A percentile compares a stretch with the other conserved stretches of the same genome.
Evolutionary conservation across 2,113 vertebrate species (phyloP).

Genomic region (Pygoscelis antarcticus): DNA sequence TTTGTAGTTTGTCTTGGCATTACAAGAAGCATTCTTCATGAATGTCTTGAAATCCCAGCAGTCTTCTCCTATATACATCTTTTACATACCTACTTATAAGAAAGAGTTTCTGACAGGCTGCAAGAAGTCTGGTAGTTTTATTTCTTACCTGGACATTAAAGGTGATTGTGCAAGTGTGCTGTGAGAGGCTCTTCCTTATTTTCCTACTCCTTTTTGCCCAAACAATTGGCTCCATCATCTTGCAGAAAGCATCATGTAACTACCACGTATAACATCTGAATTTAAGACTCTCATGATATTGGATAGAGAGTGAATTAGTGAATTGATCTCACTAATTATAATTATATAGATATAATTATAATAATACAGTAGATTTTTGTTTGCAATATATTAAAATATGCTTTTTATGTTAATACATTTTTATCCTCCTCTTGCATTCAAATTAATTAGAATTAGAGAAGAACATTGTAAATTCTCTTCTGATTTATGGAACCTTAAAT

Average conservation of each 20-base stretch:
- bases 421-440: neutral
- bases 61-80: neutral
- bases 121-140: neutral
- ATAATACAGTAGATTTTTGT: neutral
- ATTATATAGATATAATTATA: no score
- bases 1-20: neutral
- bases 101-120: neutral
- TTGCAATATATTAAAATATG: neutral
- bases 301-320: neutral
- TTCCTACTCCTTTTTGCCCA: neutral
- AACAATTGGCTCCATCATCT: neutral
- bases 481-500: conserved; percentile 17
- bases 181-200: neutral
- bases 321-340: neutral
- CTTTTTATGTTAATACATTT: neutral
- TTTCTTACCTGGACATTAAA: neutral
- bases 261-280: neutral
- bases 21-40: neutral
- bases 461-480: neutral
- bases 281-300: neutral
- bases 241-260: neutral
- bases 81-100: neutral
- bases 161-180: neutral
- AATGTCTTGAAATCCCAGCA: neutral
- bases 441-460: neutral